Conservation (phyloP, 2,113 vertebrate genomes). For the Donacobius atricapilla region DNA sequence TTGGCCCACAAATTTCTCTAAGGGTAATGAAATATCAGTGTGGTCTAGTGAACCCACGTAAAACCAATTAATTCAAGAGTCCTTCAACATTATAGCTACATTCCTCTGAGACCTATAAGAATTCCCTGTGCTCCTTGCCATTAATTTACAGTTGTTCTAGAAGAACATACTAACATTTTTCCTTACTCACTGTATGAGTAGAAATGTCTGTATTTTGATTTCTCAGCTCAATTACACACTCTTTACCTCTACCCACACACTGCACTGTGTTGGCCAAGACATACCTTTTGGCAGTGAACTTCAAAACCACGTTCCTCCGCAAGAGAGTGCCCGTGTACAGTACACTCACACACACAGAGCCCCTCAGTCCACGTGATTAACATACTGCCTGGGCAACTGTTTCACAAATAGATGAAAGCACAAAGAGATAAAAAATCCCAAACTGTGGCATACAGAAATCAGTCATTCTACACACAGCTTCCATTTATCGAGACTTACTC, state of each 20-base stretch:
- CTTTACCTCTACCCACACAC: constrained; percentile 19
- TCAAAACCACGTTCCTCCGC: background rate
- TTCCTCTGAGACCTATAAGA: background rate
- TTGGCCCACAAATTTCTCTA: background rate
- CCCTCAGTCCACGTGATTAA: background rate
- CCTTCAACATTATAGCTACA: background rate
- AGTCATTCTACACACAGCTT: background rate
- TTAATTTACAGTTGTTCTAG: background rate
- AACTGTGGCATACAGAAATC: background rate
- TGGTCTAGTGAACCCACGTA: background rate
- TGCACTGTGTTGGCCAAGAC: background rate
- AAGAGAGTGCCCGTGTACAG: background rate
- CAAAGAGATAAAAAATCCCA: background rate
- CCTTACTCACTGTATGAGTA: background rate
- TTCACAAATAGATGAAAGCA: constrained; percentile 21
- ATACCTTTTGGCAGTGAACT: constrained; percentile 12
- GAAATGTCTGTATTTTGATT: background rate
- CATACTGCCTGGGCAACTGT: background rate
- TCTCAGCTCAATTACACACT: background rate
- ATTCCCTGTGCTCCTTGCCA: background rate
- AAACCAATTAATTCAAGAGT: background rate
- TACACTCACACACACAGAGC: background rate
- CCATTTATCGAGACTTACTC: background rate
- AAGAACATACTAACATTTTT: background rate
- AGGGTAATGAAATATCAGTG: background rate